A percentile compares a stretch with the other conserved stretches of the same genome.
phyloP scores from a whole-genome alignment of 2,888 invertebrate genomes.

The Erebia palarica region DNA sequence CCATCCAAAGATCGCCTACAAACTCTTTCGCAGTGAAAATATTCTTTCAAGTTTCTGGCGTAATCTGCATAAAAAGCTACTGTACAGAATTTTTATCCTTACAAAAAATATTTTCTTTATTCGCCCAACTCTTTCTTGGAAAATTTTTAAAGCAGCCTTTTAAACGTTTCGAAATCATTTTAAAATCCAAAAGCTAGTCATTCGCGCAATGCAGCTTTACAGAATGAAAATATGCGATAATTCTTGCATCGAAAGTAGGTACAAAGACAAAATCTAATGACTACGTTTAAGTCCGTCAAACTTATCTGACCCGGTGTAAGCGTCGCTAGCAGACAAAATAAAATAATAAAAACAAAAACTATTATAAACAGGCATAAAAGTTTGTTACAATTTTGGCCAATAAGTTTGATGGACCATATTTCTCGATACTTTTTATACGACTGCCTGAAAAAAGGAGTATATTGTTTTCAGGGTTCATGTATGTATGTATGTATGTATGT shows the following conservation, averaged over 20 bases:
- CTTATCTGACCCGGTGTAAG: too few relatives aligned
- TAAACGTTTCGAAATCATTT: neutral
- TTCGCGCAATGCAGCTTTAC: neutral
- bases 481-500: too few relatives aligned
- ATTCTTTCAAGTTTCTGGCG: neutral
- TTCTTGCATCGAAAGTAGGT: neutral
- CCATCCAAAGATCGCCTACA: neutral
- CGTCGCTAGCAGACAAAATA: too few relatives aligned
- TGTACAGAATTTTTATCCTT: neutral
- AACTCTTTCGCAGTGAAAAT: neutral
- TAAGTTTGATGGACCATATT: too few relatives aligned
- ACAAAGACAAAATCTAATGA: neutral
- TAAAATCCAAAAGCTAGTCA: neutral
- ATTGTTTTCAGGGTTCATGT: too few relatives aligned
- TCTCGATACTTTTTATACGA: too few relatives aligned
- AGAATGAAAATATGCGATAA: neutral
- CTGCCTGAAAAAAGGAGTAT: too few relatives aligned
- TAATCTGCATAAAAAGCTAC: neutral
- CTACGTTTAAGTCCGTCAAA: too few relatives aligned
- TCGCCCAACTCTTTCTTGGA: conserved; percentile 2
- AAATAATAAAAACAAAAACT: too few relatives aligned
- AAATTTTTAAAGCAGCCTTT: neutral
- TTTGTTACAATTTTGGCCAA: too few relatives aligned
- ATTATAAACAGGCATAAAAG: too few relatives aligned
- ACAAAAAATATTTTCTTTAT: neutral